A percentile compares a stretch with the other conserved stretches of the same genome.
phyloP scores from a whole-genome alignment of 1,140 invertebrate genomes.

The Teleopsis dalmanni region DNA sequence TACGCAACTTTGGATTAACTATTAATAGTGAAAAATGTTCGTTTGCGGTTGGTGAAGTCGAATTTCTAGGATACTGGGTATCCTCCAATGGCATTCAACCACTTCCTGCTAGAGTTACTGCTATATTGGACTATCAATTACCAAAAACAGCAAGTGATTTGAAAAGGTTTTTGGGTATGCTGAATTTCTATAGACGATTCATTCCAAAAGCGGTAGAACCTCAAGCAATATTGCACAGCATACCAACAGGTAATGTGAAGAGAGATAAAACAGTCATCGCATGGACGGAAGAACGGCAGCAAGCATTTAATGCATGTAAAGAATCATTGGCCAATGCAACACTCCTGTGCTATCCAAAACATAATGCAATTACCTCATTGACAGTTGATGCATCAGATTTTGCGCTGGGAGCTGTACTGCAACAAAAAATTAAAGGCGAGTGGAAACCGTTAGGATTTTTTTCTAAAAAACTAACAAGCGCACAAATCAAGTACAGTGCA shows the following conservation, averaged over 20 bases:
- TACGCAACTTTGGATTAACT: slow-evolving; percentile 18
- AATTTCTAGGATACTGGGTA: slow-evolving; percentile 17
- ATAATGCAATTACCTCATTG: neutral
- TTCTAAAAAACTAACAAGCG: neutral
- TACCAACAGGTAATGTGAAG: neutral
- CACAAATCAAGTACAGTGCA: slow-evolving; percentile 1
- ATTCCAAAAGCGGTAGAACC: neutral
- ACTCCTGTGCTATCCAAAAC: neutral
- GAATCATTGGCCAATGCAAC: neutral
- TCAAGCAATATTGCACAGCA: neutral
- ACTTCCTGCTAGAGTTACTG: neutral
- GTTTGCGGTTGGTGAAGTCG: slow-evolving; percentile 20
- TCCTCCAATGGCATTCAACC: neutral
- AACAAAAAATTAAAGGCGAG: neutral
- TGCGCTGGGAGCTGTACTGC: neutral
- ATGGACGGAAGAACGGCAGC: neutral
- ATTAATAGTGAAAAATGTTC: slow-evolving; percentile 26
- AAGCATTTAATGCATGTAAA: neutral
- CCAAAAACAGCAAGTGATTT: neutral
- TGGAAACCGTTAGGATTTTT: neutral
- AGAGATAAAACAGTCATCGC: neutral
- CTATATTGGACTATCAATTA: neutral
- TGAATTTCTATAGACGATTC: slow-evolving; percentile 4
- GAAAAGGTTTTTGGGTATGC: neutral
- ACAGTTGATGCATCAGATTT: neutral